Conservation (phyloP, 2,797 vertebrate genomes). For the Clarias platycephalus region DNA sequence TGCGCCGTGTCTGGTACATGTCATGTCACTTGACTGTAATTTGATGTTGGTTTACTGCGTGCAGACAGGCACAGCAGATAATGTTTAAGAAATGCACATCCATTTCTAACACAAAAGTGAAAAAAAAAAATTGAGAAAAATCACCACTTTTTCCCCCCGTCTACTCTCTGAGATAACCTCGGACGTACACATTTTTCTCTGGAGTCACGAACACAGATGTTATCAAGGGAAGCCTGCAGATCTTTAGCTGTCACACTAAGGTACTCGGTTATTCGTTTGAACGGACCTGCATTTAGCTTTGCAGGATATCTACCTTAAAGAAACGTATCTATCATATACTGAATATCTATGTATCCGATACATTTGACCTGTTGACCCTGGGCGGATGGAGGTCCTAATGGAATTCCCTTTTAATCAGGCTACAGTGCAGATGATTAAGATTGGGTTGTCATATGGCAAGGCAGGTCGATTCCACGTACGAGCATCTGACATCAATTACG, state of each 20-base stretch:
- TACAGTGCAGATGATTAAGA: slow-evolving; percentile 3
- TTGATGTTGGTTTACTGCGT: background rate
- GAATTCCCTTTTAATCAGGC: slow-evolving; percentile 18
- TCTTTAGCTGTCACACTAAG: slow-evolving; percentile 2
- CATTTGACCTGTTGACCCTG: background rate
- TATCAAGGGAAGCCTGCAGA: slow-evolving; percentile 1
- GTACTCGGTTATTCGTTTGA: background rate
- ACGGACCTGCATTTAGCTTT: background rate
- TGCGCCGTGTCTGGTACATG: slow-evolving; percentile 5
- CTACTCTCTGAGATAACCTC: background rate
- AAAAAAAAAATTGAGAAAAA: background rate
- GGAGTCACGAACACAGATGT: background rate
- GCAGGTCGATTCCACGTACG: background rate
- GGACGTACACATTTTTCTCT: background rate
- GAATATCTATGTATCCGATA: background rate
- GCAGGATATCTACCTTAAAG: background rate
- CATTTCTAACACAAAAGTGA: background rate
- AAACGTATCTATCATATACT: background rate
- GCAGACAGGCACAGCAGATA: slow-evolving; percentile 12
- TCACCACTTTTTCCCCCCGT: background rate
- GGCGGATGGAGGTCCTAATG: background rate
- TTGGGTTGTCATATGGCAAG: slow-evolving; percentile 1
- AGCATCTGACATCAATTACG: slow-evolving; percentile 25
- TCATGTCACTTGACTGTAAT: background rate
- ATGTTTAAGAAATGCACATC: background rate